Conservation (phyloP, 2,888 invertebrate species). For the Melangyna quadrimaculata region DNA sequence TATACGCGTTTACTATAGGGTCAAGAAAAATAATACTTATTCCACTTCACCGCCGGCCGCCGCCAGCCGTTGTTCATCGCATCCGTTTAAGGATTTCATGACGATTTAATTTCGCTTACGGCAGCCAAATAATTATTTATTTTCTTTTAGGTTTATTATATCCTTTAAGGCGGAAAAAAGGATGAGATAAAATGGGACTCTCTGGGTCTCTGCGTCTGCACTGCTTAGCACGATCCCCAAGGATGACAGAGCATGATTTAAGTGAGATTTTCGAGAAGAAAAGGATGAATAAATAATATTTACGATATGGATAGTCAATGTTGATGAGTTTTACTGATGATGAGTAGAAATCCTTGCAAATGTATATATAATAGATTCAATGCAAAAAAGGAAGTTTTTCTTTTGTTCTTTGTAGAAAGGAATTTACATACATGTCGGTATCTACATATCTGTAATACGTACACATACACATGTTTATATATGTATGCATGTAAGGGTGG, state of each 20-base stretch:
- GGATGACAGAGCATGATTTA: constrained; percentile 35
- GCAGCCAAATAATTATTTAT: constrained; percentile 60
- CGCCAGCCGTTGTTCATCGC: background rate
- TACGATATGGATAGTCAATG: constrained; percentile 27
- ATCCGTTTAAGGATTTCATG: constrained; percentile 45
- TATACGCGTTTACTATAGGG: constrained; percentile 9
- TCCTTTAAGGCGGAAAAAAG: constrained; percentile 33
- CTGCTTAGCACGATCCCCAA: background rate
- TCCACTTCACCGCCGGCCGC: background rate
- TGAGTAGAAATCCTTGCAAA: background rate
- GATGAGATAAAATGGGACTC: constrained; percentile 19
- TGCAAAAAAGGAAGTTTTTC: background rate
- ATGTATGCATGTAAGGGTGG: too few relatives aligned
- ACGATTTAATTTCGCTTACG: constrained; percentile 66
- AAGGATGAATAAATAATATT: constrained; percentile 36
- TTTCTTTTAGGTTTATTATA: constrained; percentile 49
- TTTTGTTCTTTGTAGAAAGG: background rate
- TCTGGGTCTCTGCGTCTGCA: too few relatives aligned
- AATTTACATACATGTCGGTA: background rate
- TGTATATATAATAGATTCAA: constrained; percentile 21
- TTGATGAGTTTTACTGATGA: constrained; percentile 4
- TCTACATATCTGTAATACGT: too few relatives aligned
- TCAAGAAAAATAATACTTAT: constrained; percentile 39
- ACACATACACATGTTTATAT: too few relatives aligned
- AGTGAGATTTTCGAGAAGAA: background rate